Base-by-base conservation (phyloP, 2,113 vertebrate genomes). In the Heterocephalus glaber region DNA sequence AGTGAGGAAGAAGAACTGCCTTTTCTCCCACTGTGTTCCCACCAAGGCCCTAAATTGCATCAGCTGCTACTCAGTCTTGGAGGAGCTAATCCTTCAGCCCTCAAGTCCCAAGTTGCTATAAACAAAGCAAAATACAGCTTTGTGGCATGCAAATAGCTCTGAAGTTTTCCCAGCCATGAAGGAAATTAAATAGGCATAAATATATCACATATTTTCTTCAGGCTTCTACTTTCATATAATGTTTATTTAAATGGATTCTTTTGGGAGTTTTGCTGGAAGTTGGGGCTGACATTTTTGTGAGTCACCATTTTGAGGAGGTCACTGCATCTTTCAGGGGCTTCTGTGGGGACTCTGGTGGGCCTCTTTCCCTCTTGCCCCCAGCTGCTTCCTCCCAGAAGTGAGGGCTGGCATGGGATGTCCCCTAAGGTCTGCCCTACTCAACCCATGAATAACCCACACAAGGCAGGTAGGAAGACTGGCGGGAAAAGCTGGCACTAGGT, bases 171-270 rank as follows among this genome's bases (percentile, higher is more conserved):
- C 35, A 14, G 44, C 81, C 38, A 22, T 35, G 89, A 63, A 92
- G 58, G 38, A 70, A 74, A 84, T 38, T 30, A 61, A 65, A 58
- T 41, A 63, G 52, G 16, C 33, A 20, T 41, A 80, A 83, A 41
- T 83, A 8, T n/a, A 63, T 33, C 33, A 52, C 66, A 63, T 35
- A 41, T 9, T 66, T 92, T 76, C 41, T 89, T 61, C 61, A 94
- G 35, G 28, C 33, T 86, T 58, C 54, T 52, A 49, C 41, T 94
- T 83, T 72, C 86, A 56, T 65, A 7, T 47, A 38, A 30, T 17
- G 47, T 92, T 94, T 86, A 58, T 86, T 61, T 87, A 66, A 79
- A 47, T 63, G 54, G 68, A 66, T 66, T 81, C 54, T 58, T 74
- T 2, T 38, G 58, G 63, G 92, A 63, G 41, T 66, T 90, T 96